Percentiles rank a stretch among this genome's conserved stretches.
Conservation (phyloP, 2,888 invertebrate species). For the Cetonia aurata region DNA sequence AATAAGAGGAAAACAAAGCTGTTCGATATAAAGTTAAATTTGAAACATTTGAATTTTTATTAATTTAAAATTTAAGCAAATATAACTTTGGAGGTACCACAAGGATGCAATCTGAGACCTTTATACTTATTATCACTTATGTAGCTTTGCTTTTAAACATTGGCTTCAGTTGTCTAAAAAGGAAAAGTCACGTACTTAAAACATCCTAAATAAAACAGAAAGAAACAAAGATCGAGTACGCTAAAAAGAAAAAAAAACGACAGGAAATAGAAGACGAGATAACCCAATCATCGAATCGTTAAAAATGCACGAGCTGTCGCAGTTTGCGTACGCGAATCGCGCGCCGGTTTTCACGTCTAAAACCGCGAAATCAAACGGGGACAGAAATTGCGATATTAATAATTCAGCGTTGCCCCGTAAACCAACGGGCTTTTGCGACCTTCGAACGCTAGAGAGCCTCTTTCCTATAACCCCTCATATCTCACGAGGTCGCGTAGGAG, state of each 20-base stretch:
- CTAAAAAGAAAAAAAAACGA: not conserved
- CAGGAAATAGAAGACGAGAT: not conserved
- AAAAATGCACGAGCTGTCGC: conserved; percentile 20
- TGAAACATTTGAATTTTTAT: no score
- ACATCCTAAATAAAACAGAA: not conserved
- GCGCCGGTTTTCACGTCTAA: conserved; percentile 1
- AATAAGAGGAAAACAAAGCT: no score
- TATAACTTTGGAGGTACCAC: no score
- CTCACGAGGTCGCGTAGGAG: no score
- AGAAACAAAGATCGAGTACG: not conserved
- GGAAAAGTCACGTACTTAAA: conserved; percentile 5
- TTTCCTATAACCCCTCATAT: no score
- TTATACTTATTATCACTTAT: not conserved
- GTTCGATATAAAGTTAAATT: no score
- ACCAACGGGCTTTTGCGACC: no score
- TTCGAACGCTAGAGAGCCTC: no score
- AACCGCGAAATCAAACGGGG: conserved; percentile 24
- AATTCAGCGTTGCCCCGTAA: conserved; percentile 2
- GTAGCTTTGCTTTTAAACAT: not conserved
- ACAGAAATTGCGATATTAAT: conserved; percentile 20
- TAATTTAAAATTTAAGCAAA: no score
- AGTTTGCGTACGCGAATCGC: not conserved
- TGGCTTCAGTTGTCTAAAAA: no score
- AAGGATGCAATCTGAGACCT: no score
- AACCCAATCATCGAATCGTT: conserved; percentile 23